A percentile compares a stretch with the other conserved stretches of the same genome.
These are phyloP conservation scores for Sminthurides bifidus DNA, from an alignment of 1,140 invertebrate genomes.

Conservation along the genomic window DNA sequence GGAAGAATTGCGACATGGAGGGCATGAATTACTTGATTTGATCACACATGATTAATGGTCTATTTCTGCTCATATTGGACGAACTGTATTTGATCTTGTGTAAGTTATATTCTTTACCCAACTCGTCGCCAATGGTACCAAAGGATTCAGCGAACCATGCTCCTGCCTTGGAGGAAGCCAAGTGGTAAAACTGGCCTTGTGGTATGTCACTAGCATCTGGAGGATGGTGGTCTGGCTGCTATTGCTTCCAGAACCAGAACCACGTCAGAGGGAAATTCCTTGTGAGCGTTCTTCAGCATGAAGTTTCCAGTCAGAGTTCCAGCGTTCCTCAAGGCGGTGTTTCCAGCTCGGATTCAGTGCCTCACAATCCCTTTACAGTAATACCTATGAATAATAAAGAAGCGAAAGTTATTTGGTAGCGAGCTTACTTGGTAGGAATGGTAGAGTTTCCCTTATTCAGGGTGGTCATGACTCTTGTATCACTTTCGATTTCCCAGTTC, in stretches of 20 bases:
- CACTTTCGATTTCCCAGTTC: too few relatives aligned
- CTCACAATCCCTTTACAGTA: slow-evolving; percentile 46
- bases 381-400: too few relatives aligned
- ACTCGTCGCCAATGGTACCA: background rate
- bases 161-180: slow-evolving; percentile 13
- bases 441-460: too few relatives aligned
- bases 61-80: too few relatives aligned
- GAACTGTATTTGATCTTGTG: too few relatives aligned
- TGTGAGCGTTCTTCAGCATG: slow-evolving; percentile 36
- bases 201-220: slow-evolving; percentile 41
- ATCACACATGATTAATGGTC: too few relatives aligned
- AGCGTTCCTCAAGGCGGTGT: slow-evolving; percentile 61
- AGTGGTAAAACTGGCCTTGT: background rate
- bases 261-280: slow-evolving; percentile 42
- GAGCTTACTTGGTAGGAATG: too few relatives aligned
- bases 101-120: background rate
- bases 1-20: too few relatives aligned
- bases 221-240: slow-evolving; percentile 45
- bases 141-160: slow-evolving; percentile 2
- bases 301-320: slow-evolving; percentile 24
- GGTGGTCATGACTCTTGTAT: too few relatives aligned
- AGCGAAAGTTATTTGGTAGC: too few relatives aligned
- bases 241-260: slow-evolving; percentile 38
- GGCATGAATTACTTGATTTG: too few relatives aligned
- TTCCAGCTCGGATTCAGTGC: slow-evolving; percentile 58